These are phyloP conservation scores for Pseudomyrmex gracilis DNA, from an alignment of 1,140 invertebrate species.

Conservation along the genomic window DNA sequence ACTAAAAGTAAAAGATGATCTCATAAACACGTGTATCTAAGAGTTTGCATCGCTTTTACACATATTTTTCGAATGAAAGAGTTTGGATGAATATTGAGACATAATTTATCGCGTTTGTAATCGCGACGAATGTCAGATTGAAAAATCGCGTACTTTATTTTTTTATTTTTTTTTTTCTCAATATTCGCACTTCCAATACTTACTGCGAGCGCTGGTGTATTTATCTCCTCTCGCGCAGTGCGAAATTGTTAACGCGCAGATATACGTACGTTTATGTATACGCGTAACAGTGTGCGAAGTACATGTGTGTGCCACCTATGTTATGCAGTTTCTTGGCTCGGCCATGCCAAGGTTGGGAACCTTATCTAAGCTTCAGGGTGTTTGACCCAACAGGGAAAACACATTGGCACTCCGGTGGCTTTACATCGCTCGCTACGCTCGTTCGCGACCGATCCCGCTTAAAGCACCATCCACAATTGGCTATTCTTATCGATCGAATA, in stretches of 20 bases:
- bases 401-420: slow-evolving; percentile 69
- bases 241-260: slow-evolving; percentile 9
- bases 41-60: no score
- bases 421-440: slow-evolving; percentile 39
- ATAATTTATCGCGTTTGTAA: no score
- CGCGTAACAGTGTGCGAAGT: neutral
- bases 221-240: slow-evolving; percentile 30
- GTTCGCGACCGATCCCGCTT: slow-evolving; percentile 35
- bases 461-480: slow-evolving; percentile 61
- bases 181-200: no score
- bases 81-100: no score
- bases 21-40: no score
- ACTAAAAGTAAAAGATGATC: no score
- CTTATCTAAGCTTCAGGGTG: slow-evolving; percentile 78
- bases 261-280: neutral
- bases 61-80: no score
- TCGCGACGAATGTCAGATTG: no score
- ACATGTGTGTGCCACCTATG: slow-evolving; percentile 30
- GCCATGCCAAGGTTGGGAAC: slow-evolving; percentile 76
- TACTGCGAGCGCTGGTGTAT: neutral
- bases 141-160: no score
- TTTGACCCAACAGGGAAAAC: slow-evolving; percentile 78
- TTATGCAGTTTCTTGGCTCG: slow-evolving; percentile 67
- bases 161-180: no score
- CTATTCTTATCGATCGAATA: slow-evolving; percentile 24